Evolutionary conservation across 2,888 invertebrate species (phyloP), one percentile per base, ranked within the genome.

Genomic region (Dione vanillae): DNA sequence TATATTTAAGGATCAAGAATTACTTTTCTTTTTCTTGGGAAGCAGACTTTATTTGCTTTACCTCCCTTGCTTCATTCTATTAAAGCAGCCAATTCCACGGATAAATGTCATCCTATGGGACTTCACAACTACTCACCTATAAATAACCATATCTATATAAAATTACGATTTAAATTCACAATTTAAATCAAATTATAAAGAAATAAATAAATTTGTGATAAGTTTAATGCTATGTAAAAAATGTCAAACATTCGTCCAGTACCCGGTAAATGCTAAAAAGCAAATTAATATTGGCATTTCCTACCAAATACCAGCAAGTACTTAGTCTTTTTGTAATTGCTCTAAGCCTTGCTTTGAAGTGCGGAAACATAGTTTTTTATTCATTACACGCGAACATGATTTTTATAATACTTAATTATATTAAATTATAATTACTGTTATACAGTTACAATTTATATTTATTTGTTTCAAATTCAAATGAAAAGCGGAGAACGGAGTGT

Each of bases 301-400:
- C 64, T 51, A 64, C 64, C 37, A 51, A 64, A 64, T 64, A 64
- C 64, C 64, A 64, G 14, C 45, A 43, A 64, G 64, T 64, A 64
- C 64, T 64, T 64, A 64, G 64, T 49, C 64, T 64, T 49, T 64
- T 61, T 61, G 45, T 45, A 61, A 61, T 61, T 61, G 45, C 61
- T 61, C 49, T 51, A 64, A 64, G 37, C 64, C 64, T 64, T 64
- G 64, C 68, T 52, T 35, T 41, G 20, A 62, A 54, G 68, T 62
- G 52, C 68, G 68, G 68, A 68, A 68, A 45, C 43, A 49, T 49
- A 52, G 54, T 45, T 62, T 62, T 62, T 68, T n/a, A n/a, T 45
- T 62, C 35, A 68, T 43, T 45, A 45, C 37, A 64, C 37, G 40
- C 64, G 1, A 61, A 51, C 64, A 64, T 40, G 62, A 16, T 43